These are phyloP conservation scores for Sinohyriopsis cumingii DNA, from an alignment of 2,888 invertebrate genomes.

Conservation along the genomic window DNA sequence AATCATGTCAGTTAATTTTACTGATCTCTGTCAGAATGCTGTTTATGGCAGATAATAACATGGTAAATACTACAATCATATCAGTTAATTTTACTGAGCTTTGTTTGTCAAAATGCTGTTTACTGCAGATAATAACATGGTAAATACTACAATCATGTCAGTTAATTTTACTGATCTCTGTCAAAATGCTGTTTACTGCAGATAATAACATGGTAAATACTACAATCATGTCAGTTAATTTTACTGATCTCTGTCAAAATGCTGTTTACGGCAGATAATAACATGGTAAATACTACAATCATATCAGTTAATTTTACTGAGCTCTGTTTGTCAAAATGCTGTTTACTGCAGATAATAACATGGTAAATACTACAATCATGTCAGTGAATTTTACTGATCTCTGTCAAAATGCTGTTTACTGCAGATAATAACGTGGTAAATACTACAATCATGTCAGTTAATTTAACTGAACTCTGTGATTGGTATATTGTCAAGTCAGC, in stretches of 20 bases:
- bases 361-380: slow-evolving; percentile 51
- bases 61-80: slow-evolving; percentile 51
- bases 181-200: slow-evolving; percentile 91
- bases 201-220: slow-evolving; percentile 79
- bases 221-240: neutral
- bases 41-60: slow-evolving; percentile 89
- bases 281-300: slow-evolving; percentile 55
- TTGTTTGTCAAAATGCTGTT: slow-evolving; percentile 93
- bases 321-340: slow-evolving; percentile 91
- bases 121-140: slow-evolving; percentile 84
- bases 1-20: neutral
- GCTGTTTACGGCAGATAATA: slow-evolving; percentile 93
- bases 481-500: neutral
- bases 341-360: slow-evolving; percentile 89
- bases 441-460: neutral
- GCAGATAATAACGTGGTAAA: slow-evolving; percentile 82
- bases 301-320: neutral
- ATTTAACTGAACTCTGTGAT: neutral
- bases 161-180: slow-evolving; percentile 45
- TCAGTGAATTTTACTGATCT: neutral
- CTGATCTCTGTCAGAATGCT: slow-evolving; percentile 85
- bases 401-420: slow-evolving; percentile 89
- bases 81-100: neutral
- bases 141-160: slow-evolving; percentile 30
- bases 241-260: slow-evolving; percentile 80